These are phyloP conservation scores for Gymnobelideus leadbeateri DNA, from an alignment of 2,113 vertebrate genomes.

Conservation along the genomic window DNA sequence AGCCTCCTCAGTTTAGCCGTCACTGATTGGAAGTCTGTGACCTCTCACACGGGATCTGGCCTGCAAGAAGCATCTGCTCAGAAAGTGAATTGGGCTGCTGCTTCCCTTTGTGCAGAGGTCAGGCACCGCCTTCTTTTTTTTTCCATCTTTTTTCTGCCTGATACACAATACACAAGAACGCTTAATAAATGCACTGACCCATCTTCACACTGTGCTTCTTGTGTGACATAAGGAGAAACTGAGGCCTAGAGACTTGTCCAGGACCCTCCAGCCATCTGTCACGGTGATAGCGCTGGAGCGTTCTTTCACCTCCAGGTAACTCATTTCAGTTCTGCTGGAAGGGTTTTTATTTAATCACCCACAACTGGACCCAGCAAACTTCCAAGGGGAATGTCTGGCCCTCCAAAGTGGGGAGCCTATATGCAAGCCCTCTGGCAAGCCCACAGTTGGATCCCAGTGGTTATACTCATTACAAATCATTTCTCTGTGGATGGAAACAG, in stretches of 20 bases:
- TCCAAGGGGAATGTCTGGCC: not conserved
- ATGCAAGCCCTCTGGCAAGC: not conserved
- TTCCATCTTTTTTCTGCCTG: not conserved
- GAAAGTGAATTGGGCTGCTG: not conserved
- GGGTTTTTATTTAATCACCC: not conserved
- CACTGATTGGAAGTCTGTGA: conserved; percentile 35
- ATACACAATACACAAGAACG: not conserved
- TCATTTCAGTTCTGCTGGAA: not conserved
- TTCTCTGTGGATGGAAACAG: conserved; percentile 20
- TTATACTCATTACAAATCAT: not conserved
- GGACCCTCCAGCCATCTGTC: not conserved
- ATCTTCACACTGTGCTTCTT: not conserved
- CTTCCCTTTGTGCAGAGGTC: not conserved
- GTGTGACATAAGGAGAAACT: not conserved
- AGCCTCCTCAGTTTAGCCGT: conserved; percentile 28
- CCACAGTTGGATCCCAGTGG: not conserved
- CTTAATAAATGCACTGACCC: not conserved
- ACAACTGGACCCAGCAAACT: not conserved
- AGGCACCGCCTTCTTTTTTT: not conserved
- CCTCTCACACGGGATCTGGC: not conserved
- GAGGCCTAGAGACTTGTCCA: not conserved
- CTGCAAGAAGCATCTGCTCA: not conserved
- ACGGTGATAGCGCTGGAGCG: not conserved
- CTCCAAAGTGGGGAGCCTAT: not conserved
- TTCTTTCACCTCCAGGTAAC: not conserved